These are phyloP conservation scores for Tetanocera ferruginea DNA, from an alignment of 2,888 invertebrate species.

Conservation along the genomic window DNA sequence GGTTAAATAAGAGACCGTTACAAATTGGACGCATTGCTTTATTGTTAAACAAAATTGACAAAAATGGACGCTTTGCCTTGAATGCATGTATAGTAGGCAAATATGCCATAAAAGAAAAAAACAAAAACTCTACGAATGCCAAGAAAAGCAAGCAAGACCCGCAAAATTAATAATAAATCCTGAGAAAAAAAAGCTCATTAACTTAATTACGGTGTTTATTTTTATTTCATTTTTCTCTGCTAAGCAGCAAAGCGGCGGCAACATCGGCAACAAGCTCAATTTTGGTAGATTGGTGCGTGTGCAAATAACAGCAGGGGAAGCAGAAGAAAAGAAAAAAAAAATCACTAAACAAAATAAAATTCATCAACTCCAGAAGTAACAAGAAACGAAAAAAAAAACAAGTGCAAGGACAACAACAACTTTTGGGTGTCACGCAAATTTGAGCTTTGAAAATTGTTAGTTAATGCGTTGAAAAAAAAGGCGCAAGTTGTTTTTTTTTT, in stretches of 20 bases:
- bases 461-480: not conserved
- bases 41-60: too few species aligned
- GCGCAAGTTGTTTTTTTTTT: not conserved
- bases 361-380: too few species aligned
- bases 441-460: not conserved
- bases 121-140: too few species aligned
- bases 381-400: not conserved
- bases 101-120: too few species aligned
- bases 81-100: too few species aligned
- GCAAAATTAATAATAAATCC: slow-evolving; percentile 60
- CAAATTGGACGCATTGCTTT: too few species aligned
- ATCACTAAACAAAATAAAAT: slow-evolving; percentile 7
- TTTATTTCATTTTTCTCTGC: slow-evolving; percentile 57
- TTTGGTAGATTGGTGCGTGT: slow-evolving; percentile 43
- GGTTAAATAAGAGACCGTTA: too few species aligned
- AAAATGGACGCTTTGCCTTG: too few species aligned
- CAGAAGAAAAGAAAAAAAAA: not conserved
- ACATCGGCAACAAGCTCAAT: not conserved
- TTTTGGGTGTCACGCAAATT: slow-evolving; percentile 61
- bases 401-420: slow-evolving; percentile 7
- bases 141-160: not conserved
- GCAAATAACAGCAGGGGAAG: slow-evolving; percentile 13
- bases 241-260: not conserved
- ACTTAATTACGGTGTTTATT: slow-evolving; percentile 67
- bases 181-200: slow-evolving; percentile 62